Evolutionary conservation across 2,797 vertebrate species (phyloP), one percentile per base, ranked within the genome.

Genomic region (Characodon lateralis): DNA sequence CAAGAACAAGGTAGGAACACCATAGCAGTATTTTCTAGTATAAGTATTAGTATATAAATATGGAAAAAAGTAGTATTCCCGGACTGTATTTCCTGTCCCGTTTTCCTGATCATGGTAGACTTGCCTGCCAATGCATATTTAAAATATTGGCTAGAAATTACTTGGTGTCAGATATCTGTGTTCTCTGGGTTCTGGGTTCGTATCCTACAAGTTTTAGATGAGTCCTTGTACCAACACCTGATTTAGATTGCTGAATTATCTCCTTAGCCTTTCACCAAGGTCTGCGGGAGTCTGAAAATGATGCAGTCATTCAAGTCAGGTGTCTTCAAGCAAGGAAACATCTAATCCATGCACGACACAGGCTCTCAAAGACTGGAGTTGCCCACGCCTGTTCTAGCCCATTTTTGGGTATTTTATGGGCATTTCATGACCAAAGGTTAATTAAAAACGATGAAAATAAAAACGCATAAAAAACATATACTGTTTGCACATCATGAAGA

Each of bases 1-100:
- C 95, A 99, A 97, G 92, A 99, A 99, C 94, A 99, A 97, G 98
- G 98, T 98, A 93, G 92, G 94, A 68, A 13, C 5, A 22, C 5
- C 18, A 5, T 20, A 2, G 43, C 0, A 26, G 6, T 13, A 12
- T 18, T 28, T 26, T 69, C 2, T 69, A 69, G 39, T 46, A 4
- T 5, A 70, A 7, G 61, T 63, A 41, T 41, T 39, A 35, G 35
- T 35, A 35, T 35, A 35, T 35, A 35, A 35, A 35, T 35, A 41
- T 20, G 63, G 8, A 24, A 41, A 41, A 66, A 24, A 22, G 35
- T 39, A 24, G 31, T 41, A 24, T 66, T 18, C 24, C 39, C 9
- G 2, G 35, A 39, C 63, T 22, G 5, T 22, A 5, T 39, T 22
- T 7, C 18, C 39, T 39, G 18, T 39, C 22, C 8, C 18, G 20